Conservation (phyloP, 2,888 invertebrate genomes). For the Plusia festucae region DNA sequence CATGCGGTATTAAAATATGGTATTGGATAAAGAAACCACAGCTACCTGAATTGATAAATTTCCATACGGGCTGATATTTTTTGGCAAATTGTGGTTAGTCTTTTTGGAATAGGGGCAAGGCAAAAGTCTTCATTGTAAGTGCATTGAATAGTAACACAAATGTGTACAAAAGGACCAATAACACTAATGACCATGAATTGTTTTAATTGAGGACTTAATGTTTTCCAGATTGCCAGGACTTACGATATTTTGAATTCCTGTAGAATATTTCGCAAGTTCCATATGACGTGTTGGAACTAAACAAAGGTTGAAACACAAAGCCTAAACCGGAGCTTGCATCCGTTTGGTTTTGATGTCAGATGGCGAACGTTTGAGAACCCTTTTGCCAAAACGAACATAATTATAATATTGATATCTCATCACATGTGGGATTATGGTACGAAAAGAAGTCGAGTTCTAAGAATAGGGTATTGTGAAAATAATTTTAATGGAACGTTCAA, state of each 20-base stretch:
- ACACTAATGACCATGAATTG: neutral
- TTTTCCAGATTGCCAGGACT: neutral
- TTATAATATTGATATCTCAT: no score
- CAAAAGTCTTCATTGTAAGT: neutral
- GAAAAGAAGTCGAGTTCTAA: constrained; percentile 11
- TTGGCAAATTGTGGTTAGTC: constrained; percentile 43
- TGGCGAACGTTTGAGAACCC: constrained; percentile 44
- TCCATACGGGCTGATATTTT: constrained; percentile 76
- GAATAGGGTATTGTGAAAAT: neutral
- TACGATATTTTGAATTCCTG: neutral
- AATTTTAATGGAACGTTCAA: no score
- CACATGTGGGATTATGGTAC: no score
- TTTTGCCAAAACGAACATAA: constrained; percentile 25
- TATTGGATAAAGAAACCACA: constrained; percentile 59
- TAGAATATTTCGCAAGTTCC: neutral
- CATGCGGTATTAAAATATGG: constrained; percentile 36
- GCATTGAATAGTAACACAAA: constrained; percentile 6
- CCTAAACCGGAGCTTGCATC: constrained; percentile 16
- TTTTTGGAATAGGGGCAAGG: constrained; percentile 23
- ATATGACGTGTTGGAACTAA: neutral
- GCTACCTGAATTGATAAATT: constrained; percentile 76
- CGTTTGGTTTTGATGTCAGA: constrained; percentile 43
- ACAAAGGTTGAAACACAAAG: neutral
- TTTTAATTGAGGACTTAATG: neutral
- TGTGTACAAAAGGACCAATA: constrained; percentile 7